Evolutionary conservation across 2,113 vertebrate species (phyloP).

Genomic region (Telmatochromis bifrenatus): DNA sequence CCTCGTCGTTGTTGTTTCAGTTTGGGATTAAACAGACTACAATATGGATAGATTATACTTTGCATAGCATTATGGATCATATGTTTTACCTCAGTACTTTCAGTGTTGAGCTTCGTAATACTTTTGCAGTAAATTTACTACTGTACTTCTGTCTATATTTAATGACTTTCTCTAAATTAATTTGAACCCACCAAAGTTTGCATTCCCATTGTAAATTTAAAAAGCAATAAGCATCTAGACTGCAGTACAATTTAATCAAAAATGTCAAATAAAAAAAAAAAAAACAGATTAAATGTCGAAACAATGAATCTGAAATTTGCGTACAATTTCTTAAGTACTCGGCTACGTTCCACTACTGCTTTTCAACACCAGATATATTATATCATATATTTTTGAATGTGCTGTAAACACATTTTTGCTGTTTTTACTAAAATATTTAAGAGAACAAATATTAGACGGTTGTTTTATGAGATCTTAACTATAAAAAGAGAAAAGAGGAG

Average conservation of each 20-base stretch:
- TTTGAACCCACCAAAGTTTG: not conserved
- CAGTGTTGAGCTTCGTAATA: not conserved
- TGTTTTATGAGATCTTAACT: not conserved
- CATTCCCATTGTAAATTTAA: not conserved
- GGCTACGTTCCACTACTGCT: fast-evolving
- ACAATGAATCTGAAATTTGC: not conserved
- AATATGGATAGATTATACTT: not conserved
- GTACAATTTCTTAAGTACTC: not conserved
- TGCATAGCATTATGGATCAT: not conserved
- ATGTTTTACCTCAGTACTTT: not conserved
- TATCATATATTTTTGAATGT: not conserved
- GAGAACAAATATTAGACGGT: conserved; percentile 2
- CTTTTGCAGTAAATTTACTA: not conserved
- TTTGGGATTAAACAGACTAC: not conserved
- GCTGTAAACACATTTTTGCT: not conserved
- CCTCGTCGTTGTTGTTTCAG: not conserved
- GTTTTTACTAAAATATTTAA: conserved; percentile 6
- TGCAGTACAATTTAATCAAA: not conserved
- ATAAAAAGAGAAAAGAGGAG: not conserved
- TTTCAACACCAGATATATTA: not conserved
- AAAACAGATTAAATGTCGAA: not conserved
- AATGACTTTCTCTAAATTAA: not conserved
- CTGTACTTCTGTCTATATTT: not conserved
- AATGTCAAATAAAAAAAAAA: not conserved
- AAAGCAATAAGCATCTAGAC: not conserved